Conservation (phyloP, 1,140 invertebrate genomes). For the Heliconius melpomene region DNA sequence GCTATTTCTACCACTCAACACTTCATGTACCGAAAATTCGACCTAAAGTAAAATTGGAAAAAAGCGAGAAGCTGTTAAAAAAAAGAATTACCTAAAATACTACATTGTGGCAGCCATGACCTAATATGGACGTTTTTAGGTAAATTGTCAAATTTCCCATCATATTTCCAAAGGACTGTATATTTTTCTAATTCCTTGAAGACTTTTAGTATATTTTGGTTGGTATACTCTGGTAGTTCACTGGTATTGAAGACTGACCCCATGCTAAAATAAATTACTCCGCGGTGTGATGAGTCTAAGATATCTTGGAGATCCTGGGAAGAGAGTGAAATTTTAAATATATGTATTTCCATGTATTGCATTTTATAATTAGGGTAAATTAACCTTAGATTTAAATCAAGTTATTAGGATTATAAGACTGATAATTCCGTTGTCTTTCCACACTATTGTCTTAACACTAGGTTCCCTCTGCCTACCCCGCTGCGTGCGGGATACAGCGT, state of each 20-base stretch:
- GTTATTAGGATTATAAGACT: no score
- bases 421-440: no score
- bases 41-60: no score
- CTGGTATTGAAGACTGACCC: constrained; percentile 4
- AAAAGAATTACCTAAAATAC: constrained; percentile 75
- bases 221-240: background rate
- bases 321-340: background rate
- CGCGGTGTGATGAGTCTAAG: constrained; percentile 70
- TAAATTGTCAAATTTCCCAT: constrained; percentile 56
- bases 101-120: constrained; percentile 84
- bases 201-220: constrained; percentile 7
- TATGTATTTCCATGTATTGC: no score
- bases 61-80: background rate
- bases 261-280: constrained; percentile 38
- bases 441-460: no score
- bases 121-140: constrained; percentile 81
- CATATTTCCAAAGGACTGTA: constrained; percentile 78
- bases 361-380: no score
- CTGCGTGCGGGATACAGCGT: no score
- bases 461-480: no score
- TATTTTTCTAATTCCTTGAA: constrained; percentile 3
- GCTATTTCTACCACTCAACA: no score
- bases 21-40: no score
- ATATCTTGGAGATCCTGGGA: constrained; percentile 73
- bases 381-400: no score